Conservation (phyloP, 2,888 invertebrate genomes). For the Rhamphomyia laevipes region DNA sequence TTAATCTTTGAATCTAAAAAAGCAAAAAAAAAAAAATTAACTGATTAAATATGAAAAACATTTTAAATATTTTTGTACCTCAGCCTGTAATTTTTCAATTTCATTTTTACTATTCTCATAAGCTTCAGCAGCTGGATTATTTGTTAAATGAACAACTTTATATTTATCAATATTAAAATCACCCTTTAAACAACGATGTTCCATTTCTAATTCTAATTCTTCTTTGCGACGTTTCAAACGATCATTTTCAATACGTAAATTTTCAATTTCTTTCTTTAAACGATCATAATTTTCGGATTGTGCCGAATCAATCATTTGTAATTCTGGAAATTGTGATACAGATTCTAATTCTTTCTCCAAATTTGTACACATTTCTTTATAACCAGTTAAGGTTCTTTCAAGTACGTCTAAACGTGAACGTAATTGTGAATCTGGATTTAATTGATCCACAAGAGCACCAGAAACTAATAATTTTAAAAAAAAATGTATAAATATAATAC, state of each 20-base stretch:
- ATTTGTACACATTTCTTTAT: conserved; percentile 56
- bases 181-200: conserved; percentile 45
- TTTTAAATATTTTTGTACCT: conserved; percentile 38
- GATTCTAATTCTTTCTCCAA: conserved; percentile 50
- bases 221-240: conserved; percentile 45
- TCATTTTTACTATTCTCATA: conserved; percentile 53
- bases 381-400: conserved; percentile 60
- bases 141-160: conserved; percentile 49
- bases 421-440: conserved; percentile 38
- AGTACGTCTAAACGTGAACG: conserved; percentile 56
- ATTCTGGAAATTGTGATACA: conserved; percentile 25
- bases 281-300: conserved; percentile 42
- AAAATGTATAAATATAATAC: neutral
- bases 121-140: conserved; percentile 63
- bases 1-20: conserved; percentile 42
- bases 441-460: conserved; percentile 19
- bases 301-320: conserved; percentile 19
- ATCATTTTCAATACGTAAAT: conserved; percentile 40
- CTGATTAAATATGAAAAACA: neutral
- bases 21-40: neutral
- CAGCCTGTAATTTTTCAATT: conserved; percentile 57
- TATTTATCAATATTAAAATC: conserved; percentile 37
- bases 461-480: conserved; percentile 8
- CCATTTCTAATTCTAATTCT: conserved; percentile 54
- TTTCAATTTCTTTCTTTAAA: conserved; percentile 49